Evolutionary conservation across 2,888 invertebrate genomes (phyloP), one percentile per base, ranked within the genome.

Genomic region (Anagyrus pseudococci): DNA sequence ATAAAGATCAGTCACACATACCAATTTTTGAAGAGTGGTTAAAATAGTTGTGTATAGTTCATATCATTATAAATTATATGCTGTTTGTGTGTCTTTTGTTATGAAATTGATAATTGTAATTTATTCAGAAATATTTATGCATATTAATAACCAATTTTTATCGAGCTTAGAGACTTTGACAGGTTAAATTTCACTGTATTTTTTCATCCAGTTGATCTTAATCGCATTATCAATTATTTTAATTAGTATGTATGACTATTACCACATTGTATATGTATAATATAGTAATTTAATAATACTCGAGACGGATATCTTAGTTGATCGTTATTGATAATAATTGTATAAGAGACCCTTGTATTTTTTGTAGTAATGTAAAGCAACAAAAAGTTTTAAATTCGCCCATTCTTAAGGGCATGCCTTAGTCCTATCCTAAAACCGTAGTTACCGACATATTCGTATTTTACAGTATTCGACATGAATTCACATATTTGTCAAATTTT

Each of bases 11-110:
- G 29, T 63, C 57, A 26, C 29, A 20, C 46, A 40, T 43, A 23
- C 29, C 40, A 46, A 48, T 41, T 58, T 56, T 59, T 55, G 26
- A 61, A 58, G 41, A 46, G 43, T 33, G 57, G 53, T 60, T 44
- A 55, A 58, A 64, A 59, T 56, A 67, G 44, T 64, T 67, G 64
- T 67, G 67, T 61, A 67, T 64, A 67, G 61, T 64, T 46, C 26
- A 58, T 57, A 56, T 58, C 47, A 60, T 59, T 46, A 53, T 67
- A 61, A 61, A 61, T 57, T 61, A 64, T 55, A 47, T 61, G 37
- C 54, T 58, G 54, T 61, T 61, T n/a, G 44, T 40, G 52, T 60
- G 52, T 43, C 33, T 56, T 64, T 58, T 67, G 61, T 67, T 55
- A 64, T 55, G 20, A 61, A 60, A 57, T 57, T 41, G 46, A 62